Evolutionary conservation across 2,797 vertebrate species (phyloP).

Genomic region (Myotis myotis): DNA sequence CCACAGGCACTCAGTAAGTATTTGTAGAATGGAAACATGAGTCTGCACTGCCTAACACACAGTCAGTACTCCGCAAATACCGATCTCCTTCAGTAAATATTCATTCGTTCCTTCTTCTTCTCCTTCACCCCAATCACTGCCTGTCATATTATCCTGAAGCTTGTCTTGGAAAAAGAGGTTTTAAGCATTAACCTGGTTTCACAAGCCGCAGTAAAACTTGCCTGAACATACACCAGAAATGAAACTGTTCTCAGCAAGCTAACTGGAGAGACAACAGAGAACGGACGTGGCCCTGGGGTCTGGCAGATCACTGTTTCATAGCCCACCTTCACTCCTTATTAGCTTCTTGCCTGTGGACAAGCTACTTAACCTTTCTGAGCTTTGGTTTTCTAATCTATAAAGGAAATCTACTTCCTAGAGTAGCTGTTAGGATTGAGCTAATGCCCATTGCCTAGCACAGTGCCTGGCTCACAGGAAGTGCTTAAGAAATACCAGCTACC

Average conservation of each 20-base stretch:
- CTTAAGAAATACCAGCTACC: background rate
- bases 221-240: background rate
- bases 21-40: background rate
- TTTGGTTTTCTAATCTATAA: background rate
- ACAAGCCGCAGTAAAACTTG: background rate
- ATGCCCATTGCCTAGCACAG: background rate
- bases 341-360: background rate
- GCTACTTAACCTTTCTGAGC: background rate
- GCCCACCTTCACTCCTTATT: background rate
- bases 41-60: background rate
- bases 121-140: background rate
- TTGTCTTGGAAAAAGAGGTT: background rate
- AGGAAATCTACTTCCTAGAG: background rate
- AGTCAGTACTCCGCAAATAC: background rate
- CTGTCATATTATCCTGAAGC: background rate
- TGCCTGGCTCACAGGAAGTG: background rate
- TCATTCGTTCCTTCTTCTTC: background rate
- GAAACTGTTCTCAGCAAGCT: background rate
- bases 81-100: background rate
- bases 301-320: background rate
- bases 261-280: background rate
- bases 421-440: background rate
- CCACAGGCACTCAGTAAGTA: background rate
- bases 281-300: background rate
- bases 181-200: background rate